Evolutionary conservation across 1,140 invertebrate species (phyloP).

Genomic region (Plectrocnemia conspersa): DNA sequence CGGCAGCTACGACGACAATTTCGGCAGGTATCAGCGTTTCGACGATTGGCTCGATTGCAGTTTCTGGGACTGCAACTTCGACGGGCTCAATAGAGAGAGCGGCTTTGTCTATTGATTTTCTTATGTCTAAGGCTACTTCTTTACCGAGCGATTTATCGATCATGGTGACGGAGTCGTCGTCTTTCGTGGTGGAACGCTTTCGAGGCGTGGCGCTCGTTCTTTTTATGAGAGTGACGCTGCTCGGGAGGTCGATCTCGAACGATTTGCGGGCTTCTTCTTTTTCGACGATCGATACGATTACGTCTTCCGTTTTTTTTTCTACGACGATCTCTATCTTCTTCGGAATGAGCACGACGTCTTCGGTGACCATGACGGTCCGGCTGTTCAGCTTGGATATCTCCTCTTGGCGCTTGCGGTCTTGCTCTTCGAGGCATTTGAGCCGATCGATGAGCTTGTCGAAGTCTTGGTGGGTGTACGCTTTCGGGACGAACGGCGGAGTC

Average conservation of each 20-base stretch:
- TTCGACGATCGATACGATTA: constrained; percentile 50
- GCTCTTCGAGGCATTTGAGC: constrained; percentile 50
- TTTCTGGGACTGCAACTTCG: not conserved
- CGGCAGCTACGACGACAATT: not conserved
- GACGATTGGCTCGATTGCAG: no score
- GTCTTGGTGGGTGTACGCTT: constrained; percentile 37
- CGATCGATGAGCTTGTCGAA: constrained; percentile 51
- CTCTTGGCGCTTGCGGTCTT: constrained; percentile 49
- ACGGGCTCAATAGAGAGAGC: constrained; percentile 20
- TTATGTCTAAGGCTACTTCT: constrained; percentile 50
- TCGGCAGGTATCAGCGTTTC: no score
- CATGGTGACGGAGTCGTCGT: constrained; percentile 46
- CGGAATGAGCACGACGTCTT: constrained; percentile 48
- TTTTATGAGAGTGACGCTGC: constrained; percentile 49
- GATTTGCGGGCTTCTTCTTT: constrained; percentile 48
- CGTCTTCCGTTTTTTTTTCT: constrained; percentile 47
- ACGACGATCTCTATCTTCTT: constrained; percentile 46
- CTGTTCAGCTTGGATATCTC: constrained; percentile 44
- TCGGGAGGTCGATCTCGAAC: constrained; percentile 47
- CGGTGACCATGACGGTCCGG: constrained; percentile 46
- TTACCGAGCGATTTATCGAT: constrained; percentile 50
- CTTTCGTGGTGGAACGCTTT: constrained; percentile 49
- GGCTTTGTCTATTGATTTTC: constrained; percentile 49
- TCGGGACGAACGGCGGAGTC: constrained; percentile 41
- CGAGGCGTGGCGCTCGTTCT: constrained; percentile 43